Conservation (phyloP, 2,797 vertebrate genomes). For the Ctenosaura bakeri region DNA sequence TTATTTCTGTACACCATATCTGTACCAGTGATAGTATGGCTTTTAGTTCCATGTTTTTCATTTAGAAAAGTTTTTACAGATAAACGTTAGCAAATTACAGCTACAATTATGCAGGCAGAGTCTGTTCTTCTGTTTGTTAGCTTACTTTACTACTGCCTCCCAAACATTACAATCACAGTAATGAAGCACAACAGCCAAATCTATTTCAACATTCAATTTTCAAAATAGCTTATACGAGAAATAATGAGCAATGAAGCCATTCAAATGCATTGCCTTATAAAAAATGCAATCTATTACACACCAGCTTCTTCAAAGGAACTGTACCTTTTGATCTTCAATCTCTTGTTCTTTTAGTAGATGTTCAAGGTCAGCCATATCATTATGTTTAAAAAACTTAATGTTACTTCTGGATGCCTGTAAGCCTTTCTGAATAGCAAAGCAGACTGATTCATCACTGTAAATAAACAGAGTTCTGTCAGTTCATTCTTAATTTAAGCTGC, state of each 20-base stretch:
- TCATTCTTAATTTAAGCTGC: conserved; percentile 31
- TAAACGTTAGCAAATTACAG: background rate
- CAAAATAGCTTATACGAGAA: conserved; percentile 27
- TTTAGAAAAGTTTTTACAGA: background rate
- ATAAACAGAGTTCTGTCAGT: conserved; percentile 48
- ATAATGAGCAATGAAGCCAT: conserved; percentile 15
- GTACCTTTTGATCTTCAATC: conserved; percentile 94
- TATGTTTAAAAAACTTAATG: conserved; percentile 97
- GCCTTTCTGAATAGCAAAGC: conserved; percentile 98
- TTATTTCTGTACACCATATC: background rate
- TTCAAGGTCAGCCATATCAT: conserved; percentile 95
- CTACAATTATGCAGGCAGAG: background rate
- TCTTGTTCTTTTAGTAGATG: conserved; percentile 93
- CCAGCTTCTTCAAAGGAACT: conserved; percentile 67
- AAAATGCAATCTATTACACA: conserved; percentile 50
- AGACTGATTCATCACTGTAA: conserved; percentile 93
- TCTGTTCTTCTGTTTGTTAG: conserved; percentile 18
- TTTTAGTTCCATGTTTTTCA: background rate
- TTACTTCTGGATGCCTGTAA: conserved; percentile 96
- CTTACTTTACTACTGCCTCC: background rate
- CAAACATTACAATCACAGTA: background rate
- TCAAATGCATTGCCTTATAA: conserved; percentile 37
- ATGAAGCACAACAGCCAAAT: conserved; percentile 6
- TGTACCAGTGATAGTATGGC: background rate
- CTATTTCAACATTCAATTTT: conserved; percentile 17